phyloP scores from a whole-genome alignment of 2,888 invertebrate species.

The Chloromyia formosa region DNA sequence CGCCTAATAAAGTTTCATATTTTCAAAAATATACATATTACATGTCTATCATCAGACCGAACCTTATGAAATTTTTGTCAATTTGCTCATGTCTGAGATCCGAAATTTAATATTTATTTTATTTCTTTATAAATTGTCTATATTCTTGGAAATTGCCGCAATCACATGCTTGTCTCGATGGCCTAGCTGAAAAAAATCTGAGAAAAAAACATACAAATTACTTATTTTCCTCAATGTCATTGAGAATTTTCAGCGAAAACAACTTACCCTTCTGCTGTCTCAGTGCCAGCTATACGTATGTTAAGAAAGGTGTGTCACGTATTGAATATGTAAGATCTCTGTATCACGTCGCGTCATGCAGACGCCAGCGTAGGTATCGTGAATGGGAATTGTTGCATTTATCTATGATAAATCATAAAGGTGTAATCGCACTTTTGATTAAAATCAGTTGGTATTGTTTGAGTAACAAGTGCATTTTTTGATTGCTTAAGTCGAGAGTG shows the following conservation, averaged over 20 bases:
- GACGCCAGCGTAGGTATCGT: no score
- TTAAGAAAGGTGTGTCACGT: constrained; percentile 22
- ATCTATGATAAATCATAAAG: constrained; percentile 5
- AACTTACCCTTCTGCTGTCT: background rate
- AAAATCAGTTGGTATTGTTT: background rate
- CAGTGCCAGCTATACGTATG: no score
- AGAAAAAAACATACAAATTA: background rate
- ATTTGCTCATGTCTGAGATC: background rate
- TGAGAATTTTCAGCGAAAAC: background rate
- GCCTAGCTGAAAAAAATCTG: background rate
- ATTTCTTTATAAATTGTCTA: background rate
- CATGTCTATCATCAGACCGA: no score
- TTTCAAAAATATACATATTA: no score
- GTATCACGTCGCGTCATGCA: no score
- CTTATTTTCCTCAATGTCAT: background rate
- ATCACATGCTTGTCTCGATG: constrained; percentile 12
- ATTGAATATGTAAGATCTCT: no score
- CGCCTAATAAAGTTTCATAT: no score
- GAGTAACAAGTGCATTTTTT: background rate
- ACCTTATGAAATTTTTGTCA: no score
- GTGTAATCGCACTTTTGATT: constrained; percentile 1
- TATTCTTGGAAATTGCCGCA: constrained; percentile 9
- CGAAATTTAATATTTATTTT: no score
- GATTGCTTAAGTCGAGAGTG: background rate
- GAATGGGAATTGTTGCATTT: no score